These are phyloP conservation scores for Epinotia bilunana DNA, from an alignment of 2,888 invertebrate species.

Conservation along the genomic window DNA sequence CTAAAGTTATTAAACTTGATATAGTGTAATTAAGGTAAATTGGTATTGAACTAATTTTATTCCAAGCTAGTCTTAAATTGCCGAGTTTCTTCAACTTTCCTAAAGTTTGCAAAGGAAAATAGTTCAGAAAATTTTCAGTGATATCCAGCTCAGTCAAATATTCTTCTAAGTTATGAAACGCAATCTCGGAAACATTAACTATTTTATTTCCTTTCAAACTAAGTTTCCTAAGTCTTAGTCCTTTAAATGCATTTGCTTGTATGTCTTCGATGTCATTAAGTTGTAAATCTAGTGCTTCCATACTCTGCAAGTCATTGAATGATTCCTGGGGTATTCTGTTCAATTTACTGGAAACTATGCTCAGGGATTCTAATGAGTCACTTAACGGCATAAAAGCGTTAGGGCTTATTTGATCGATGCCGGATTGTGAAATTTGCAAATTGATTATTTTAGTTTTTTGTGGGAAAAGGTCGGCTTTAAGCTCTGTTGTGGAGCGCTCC, in stretches of 20 bases:
- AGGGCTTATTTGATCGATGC: slow-evolving; percentile 88
- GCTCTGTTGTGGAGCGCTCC: slow-evolving; percentile 90
- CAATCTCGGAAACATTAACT: slow-evolving; percentile 91
- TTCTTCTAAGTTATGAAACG: slow-evolving; percentile 91
- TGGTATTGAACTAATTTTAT: slow-evolving; percentile 91
- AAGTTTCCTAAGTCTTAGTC: slow-evolving; percentile 90
- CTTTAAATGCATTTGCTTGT: slow-evolving; percentile 93
- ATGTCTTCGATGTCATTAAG: slow-evolving; percentile 93
- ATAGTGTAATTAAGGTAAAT: slow-evolving; percentile 89
- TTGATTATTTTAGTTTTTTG: slow-evolving; percentile 87
- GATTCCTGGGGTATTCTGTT: slow-evolving; percentile 91
- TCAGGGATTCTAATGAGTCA: slow-evolving; percentile 89
- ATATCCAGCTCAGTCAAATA: slow-evolving; percentile 92
- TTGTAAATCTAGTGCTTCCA: slow-evolving; percentile 92
- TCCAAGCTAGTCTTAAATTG: slow-evolving; percentile 90
- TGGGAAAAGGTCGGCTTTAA: slow-evolving; percentile 91
- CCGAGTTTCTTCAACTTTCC: slow-evolving; percentile 89
- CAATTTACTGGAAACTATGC: slow-evolving; percentile 90
- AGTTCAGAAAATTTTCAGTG: slow-evolving; percentile 93
- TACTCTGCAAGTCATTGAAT: slow-evolving; percentile 87
- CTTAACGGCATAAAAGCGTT: slow-evolving; percentile 88
- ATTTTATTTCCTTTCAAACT: slow-evolving; percentile 94
- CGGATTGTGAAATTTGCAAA: slow-evolving; percentile 91
- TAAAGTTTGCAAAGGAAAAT: slow-evolving; percentile 92
- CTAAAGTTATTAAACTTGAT: slow-evolving; percentile 89